phyloP scores from a whole-genome alignment of 2,888 invertebrate genomes.

The Rotaria socialis region DNA sequence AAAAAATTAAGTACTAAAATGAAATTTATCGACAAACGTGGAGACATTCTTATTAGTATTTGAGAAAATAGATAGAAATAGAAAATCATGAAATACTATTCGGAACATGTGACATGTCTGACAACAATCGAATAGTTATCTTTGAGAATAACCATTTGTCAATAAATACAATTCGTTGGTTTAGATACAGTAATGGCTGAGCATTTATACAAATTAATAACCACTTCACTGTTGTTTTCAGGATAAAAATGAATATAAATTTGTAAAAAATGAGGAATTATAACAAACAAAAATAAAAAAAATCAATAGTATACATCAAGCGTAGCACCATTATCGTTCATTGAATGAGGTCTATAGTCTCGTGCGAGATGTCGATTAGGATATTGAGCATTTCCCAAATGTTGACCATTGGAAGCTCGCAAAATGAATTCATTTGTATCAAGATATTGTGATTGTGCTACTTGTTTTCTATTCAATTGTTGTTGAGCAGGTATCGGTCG shows the following conservation, averaged over 20 bases:
- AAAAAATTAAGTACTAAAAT: not conserved
- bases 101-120: not conserved
- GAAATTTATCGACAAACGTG: too few species aligned
- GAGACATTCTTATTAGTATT: too few species aligned
- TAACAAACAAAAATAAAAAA: not conserved
- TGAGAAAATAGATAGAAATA: too few species aligned
- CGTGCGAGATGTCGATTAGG: not conserved
- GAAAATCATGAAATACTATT: not conserved
- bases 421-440: constrained; percentile 31
- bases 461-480: not conserved
- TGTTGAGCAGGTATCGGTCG: not conserved
- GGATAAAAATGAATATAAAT: not conserved
- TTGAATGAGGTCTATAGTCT: constrained; percentile 32
- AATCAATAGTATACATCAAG: constrained; percentile 28
- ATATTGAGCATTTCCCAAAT: not conserved
- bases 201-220: not conserved
- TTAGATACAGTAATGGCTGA: not conserved
- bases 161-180: not conserved
- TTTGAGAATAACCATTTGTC: not conserved
- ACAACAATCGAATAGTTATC: not conserved
- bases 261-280: not conserved
- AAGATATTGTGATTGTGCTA: not conserved
- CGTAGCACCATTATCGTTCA: not conserved
- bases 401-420: not conserved
- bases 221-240: not conserved